These are phyloP conservation scores for Atethmia centrago DNA, from an alignment of 2,888 invertebrate species.

Conservation along the genomic window DNA sequence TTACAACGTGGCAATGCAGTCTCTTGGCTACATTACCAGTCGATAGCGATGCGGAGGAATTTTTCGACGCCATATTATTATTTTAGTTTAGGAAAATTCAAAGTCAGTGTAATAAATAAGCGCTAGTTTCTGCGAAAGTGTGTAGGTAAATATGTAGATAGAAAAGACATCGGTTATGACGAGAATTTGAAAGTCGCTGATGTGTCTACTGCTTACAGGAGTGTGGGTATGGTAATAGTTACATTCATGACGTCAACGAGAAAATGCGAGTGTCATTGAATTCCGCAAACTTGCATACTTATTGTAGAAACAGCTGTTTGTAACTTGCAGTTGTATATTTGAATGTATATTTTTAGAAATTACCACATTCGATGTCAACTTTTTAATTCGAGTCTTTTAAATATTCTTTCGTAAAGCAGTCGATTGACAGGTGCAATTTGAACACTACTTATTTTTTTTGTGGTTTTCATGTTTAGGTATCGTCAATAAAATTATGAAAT, in stretches of 20 bases:
- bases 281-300: slow-evolving; percentile 23
- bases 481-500: too few species aligned
- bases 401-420: neutral
- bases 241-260: slow-evolving; percentile 41
- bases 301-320: slow-evolving; percentile 29
- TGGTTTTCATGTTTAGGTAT: too few species aligned
- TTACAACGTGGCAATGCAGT: too few species aligned
- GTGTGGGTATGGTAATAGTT: slow-evolving; percentile 7
- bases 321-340: neutral
- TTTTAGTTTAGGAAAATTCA: neutral
- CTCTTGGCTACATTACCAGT: too few species aligned
- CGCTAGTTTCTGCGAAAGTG: slow-evolving; percentile 13
- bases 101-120: neutral
- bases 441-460: too few species aligned
- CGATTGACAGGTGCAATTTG: neutral
- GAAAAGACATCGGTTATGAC: neutral
- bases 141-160: slow-evolving; percentile 14
- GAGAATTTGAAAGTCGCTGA: slow-evolving; percentile 45
- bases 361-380: neutral
- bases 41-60: too few species aligned
- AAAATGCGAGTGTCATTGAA: slow-evolving; percentile 35
- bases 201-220: neutral
- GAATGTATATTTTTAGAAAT: too few species aligned
- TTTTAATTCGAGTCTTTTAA: neutral
- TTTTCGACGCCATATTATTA: too few species aligned